Percentiles rank a stretch among this genome's conserved stretches.
Conservation (phyloP, 2,797 vertebrate genomes). For the Sebastiscus albofasciatus region DNA sequence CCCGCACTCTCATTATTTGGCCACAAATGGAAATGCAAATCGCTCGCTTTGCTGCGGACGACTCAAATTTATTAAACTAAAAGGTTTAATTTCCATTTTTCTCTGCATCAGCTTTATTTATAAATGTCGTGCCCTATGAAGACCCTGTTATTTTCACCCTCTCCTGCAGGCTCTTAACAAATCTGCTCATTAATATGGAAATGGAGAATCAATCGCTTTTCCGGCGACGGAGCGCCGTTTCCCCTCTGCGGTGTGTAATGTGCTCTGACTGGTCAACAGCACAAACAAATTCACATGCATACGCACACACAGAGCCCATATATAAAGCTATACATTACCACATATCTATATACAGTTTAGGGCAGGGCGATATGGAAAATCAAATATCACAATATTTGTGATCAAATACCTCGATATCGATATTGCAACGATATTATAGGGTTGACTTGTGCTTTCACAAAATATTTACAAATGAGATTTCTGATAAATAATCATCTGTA, state of each 20-base stretch:
- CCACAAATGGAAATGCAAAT: constrained; percentile 97
- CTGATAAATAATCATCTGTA: too few relatives aligned
- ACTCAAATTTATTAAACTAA: constrained; percentile 99
- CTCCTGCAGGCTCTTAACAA: constrained; percentile 98
- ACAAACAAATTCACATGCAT: constrained; percentile 66
- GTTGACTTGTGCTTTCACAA: too few relatives aligned
- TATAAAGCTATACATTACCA: constrained; percentile 34
- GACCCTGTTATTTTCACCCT: constrained; percentile 96
- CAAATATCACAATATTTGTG: too few relatives aligned
- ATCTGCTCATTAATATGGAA: constrained; percentile 99
- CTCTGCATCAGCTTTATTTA: constrained; percentile 99
- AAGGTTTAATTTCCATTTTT: constrained; percentile 99
- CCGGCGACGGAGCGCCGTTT: constrained; percentile 93
- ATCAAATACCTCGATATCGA: too few relatives aligned
- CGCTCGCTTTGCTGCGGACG: constrained; percentile 89
- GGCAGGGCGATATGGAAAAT: too few relatives aligned
- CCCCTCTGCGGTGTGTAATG: constrained; percentile 94
- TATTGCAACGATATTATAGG: too few relatives aligned
- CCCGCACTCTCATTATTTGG: constrained; percentile 88
- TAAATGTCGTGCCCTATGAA: constrained; percentile 99
- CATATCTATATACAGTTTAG: constrained; percentile 25
- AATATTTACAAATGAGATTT: too few relatives aligned
- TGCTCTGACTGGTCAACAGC: constrained; percentile 94
- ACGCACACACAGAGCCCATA: constrained; percentile 43
- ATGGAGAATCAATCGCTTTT: constrained; percentile 99